Conservation (phyloP, 2,113 vertebrate genomes). For the Desmodus rotundus region DNA sequence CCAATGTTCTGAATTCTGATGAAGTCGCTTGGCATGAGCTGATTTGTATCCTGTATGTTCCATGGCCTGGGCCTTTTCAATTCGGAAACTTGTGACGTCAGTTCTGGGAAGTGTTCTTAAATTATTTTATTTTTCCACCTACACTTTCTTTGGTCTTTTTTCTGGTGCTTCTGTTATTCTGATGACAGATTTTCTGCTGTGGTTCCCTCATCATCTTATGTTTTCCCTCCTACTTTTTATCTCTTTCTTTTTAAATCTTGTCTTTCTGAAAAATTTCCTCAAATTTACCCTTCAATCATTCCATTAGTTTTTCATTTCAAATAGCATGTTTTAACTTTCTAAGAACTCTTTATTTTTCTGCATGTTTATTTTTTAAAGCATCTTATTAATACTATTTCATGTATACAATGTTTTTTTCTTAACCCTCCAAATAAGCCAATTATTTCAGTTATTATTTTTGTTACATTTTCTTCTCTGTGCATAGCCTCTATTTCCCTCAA, state of each 20-base stretch:
- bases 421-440: background rate
- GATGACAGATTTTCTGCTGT: background rate
- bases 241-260: background rate
- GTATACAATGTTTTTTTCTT: background rate
- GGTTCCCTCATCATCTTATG: background rate
- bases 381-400: background rate
- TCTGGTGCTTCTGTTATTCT: background rate
- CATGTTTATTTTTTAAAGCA: background rate
- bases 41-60: background rate
- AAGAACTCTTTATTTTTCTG: background rate
- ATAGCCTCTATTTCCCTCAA: background rate
- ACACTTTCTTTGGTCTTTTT: background rate
- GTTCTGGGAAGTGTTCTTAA: background rate
- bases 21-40: background rate
- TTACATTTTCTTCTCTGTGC: background rate
- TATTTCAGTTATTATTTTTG: background rate
- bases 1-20: background rate
- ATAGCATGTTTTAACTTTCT: background rate
- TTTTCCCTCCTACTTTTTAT: background rate
- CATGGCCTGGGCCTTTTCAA: background rate
- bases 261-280: background rate
- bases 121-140: background rate
- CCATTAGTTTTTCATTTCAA: background rate
- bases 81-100: background rate
- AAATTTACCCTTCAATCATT: background rate